Evolutionary conservation across 30 jellyfish, hydroid and myxozoan genomes (phyloP).

Genomic region (Hydractinia echinata): DNA sequence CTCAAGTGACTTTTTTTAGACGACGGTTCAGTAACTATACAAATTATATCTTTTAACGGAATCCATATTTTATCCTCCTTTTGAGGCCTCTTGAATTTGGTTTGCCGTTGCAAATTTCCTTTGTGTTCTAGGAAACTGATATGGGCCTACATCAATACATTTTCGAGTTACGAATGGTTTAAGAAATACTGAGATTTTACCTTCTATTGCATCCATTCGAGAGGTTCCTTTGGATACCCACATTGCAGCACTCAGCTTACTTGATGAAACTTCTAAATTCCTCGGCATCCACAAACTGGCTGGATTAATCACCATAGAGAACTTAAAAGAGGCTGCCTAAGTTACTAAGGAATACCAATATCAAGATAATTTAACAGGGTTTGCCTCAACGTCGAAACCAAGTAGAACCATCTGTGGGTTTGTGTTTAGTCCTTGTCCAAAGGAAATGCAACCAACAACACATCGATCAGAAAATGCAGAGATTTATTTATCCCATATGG

Average conservation of each 20-base stretch:
- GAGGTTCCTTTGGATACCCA: neutral
- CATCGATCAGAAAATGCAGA: neutral
- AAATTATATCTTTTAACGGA: too few relatives aligned
- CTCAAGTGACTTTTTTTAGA: too few relatives aligned
- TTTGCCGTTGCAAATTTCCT: too few relatives aligned
- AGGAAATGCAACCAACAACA: neutral
- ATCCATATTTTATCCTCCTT: too few relatives aligned
- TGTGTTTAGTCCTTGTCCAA: neutral
- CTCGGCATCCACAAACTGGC: neutral
- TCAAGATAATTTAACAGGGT: too few relatives aligned
- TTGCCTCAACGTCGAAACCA: neutral
- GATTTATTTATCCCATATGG: conserved; percentile 6
- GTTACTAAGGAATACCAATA: neutral
- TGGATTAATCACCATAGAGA: neutral
- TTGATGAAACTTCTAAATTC: neutral
- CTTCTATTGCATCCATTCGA: neutral
- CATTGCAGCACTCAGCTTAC: neutral
- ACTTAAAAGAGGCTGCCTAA: neutral
- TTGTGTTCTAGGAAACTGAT: too few relatives aligned
- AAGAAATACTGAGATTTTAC: neutral
- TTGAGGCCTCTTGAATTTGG: too few relatives aligned
- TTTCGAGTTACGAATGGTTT: neutral
- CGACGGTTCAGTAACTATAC: too few relatives aligned
- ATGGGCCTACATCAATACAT: too few relatives aligned
- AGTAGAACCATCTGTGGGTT: neutral